These are phyloP conservation scores for Chirona hameri DNA, from an alignment of 2,888 invertebrate genomes.

Conservation along the genomic window DNA sequence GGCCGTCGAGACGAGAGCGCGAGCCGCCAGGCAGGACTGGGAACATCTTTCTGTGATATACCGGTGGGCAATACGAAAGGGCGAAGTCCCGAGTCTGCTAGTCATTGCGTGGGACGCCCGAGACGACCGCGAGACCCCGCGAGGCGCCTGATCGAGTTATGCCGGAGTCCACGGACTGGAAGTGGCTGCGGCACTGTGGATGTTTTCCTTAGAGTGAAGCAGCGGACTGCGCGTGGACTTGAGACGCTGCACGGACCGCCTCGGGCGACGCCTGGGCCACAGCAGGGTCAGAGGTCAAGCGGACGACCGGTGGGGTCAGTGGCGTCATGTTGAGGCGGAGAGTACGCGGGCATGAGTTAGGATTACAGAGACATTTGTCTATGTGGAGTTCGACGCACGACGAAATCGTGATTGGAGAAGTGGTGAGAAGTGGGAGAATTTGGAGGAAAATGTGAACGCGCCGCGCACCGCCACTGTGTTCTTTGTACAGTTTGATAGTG, in stretches of 20 bases:
- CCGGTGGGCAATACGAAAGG: neutral
- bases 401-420: too few species aligned
- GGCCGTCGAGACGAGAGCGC: neutral
- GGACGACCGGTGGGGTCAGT: neutral
- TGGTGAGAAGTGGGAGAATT: too few species aligned
- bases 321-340: neutral
- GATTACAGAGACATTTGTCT: too few species aligned
- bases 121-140: too few species aligned
- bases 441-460: neutral
- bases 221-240: too few species aligned
- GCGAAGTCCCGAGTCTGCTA: neutral
- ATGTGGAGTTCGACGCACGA: too few species aligned
- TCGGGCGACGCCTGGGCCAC: neutral
- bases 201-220: too few species aligned
- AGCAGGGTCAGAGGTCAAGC: neutral
- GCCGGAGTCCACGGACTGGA: too few species aligned
- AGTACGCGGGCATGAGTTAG: neutral
- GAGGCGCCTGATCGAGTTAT: too few species aligned
- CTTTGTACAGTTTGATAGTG: constrained; percentile 27
- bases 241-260: too few species aligned
- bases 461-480: neutral
- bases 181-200: too few species aligned
- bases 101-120: neutral
- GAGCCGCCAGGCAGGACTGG: neutral
- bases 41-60: constrained; percentile 12